Evolutionary conservation across 2,113 vertebrate species (phyloP).

Genomic region (Paraplagusia blochii): DNA sequence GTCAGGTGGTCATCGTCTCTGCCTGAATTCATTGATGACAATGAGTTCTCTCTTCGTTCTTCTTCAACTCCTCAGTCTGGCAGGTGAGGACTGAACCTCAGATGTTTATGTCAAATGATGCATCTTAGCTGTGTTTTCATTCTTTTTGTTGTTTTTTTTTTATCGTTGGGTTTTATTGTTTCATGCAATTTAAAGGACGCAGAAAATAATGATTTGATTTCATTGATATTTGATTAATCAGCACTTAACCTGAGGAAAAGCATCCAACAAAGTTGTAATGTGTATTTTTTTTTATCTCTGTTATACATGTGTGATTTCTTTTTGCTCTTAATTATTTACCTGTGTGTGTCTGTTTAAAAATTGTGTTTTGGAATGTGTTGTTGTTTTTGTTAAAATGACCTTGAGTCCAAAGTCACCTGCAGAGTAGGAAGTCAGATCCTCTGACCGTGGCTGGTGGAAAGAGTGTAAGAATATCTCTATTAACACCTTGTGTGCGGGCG

Average conservation of each 20-base stretch:
- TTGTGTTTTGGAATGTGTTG: conserved; percentile 10
- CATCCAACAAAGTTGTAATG: too few relatives aligned
- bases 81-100: conserved; percentile 53
- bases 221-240: background rate
- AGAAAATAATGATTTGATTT: background rate
- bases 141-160: background rate
- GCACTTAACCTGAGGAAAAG: conserved; percentile 1
- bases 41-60: conserved; percentile 38
- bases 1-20: conserved; percentile 30
- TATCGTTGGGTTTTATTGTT: background rate
- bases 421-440: conserved; percentile 53
- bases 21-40: conserved; percentile 26
- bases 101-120: background rate
- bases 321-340: conserved; percentile 14
- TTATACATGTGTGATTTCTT: conserved; percentile 49
- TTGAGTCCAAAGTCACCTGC: conserved; percentile 55
- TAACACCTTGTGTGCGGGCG: background rate
- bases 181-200: background rate
- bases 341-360: conserved; percentile 20
- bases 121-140: background rate
- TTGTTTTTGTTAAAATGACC: conserved; percentile 32
- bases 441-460: conserved; percentile 34
- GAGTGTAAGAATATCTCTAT: conserved; percentile 37
- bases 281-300: too few relatives aligned
- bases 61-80: conserved; percentile 44